Conservation (phyloP, 2,113 vertebrate species). For the Ifrita kowaldi region DNA sequence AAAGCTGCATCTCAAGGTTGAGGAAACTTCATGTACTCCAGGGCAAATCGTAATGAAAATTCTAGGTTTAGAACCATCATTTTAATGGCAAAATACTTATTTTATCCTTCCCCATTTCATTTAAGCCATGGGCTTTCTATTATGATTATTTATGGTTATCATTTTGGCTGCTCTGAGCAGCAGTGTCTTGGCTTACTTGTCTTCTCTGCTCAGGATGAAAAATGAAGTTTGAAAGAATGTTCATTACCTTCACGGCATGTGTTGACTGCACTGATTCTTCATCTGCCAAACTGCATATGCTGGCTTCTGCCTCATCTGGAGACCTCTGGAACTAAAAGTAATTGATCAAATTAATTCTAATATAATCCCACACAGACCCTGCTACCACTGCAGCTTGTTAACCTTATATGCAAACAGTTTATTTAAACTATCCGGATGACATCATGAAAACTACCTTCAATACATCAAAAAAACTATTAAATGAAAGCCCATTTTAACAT, state of each 20-base stretch:
- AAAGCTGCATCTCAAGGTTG: neutral
- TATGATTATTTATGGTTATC: conserved; percentile 69
- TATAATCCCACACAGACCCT: conserved; percentile 65
- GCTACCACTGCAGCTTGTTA: conserved; percentile 70
- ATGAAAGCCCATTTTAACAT: conserved; percentile 39
- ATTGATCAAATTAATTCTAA: conserved; percentile 79
- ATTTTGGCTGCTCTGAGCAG: conserved; percentile 63
- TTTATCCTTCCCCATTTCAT: conserved; percentile 18
- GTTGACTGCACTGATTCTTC: conserved; percentile 79
- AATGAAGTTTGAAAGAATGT: conserved; percentile 82
- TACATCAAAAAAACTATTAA: conserved; percentile 58
- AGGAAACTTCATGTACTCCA: neutral
- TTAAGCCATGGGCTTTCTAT: conserved; percentile 11
- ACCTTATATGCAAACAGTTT: conserved; percentile 69
- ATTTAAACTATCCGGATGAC: conserved; percentile 75
- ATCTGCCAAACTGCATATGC: conserved; percentile 74
- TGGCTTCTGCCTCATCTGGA: conserved; percentile 80
- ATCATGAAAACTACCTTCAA: conserved; percentile 64
- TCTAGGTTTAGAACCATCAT: neutral
- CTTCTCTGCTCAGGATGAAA: conserved; percentile 71
- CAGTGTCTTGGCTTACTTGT: conserved; percentile 68
- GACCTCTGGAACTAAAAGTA: conserved; percentile 74
- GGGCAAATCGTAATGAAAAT: conserved; percentile 24
- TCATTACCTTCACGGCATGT: conserved; percentile 76
- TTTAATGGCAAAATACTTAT: neutral